phyloP scores from a whole-genome alignment of 2,888 invertebrate species.

The Hololepta plana region DNA sequence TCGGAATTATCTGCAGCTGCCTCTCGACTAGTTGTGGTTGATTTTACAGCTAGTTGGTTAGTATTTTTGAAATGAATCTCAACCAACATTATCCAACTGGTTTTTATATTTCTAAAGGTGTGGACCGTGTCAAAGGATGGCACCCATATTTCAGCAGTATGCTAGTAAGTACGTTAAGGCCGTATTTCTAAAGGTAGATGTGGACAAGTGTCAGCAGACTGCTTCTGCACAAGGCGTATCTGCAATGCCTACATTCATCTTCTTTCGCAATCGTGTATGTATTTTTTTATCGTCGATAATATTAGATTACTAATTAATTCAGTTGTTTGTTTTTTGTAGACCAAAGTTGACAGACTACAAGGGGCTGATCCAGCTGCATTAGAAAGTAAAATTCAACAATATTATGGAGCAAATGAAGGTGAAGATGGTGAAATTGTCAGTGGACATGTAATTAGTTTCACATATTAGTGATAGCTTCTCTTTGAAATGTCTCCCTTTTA shows the following conservation, averaged over 20 bases:
- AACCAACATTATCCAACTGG: conserved; percentile 1
- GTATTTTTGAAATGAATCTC: conserved; percentile 13
- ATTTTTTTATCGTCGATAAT: conserved; percentile 8
- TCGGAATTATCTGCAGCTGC: conserved; percentile 70
- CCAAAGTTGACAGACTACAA: conserved; percentile 69
- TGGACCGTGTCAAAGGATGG: conserved; percentile 88
- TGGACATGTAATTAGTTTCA: conserved; percentile 54
- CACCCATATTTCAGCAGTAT: conserved; percentile 80
- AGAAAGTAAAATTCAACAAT: conserved; percentile 79
- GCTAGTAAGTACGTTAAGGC: conserved; percentile 76
- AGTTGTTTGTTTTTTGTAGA: conserved; percentile 27
- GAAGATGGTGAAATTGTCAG: conserved; percentile 50
- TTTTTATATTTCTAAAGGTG: conserved; percentile 45
- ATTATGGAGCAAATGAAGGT: conserved; percentile 49
- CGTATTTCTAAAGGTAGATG: conserved; percentile 87
- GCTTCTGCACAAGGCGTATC: conserved; percentile 77
- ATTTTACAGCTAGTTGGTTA: conserved; percentile 90
- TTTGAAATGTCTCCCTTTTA: conserved; percentile 16
- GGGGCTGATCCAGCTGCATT: conserved; percentile 72
- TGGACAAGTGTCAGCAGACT: conserved; percentile 81
- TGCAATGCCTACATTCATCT: conserved; percentile 97
- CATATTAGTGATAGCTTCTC: neutral
- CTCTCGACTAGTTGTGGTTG: conserved; percentile 78
- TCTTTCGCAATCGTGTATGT: conserved; percentile 74
- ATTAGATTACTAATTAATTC: conserved; percentile 3